Conservation (phyloP, 2,113 vertebrate species). For the Sula dactylatra region DNA sequence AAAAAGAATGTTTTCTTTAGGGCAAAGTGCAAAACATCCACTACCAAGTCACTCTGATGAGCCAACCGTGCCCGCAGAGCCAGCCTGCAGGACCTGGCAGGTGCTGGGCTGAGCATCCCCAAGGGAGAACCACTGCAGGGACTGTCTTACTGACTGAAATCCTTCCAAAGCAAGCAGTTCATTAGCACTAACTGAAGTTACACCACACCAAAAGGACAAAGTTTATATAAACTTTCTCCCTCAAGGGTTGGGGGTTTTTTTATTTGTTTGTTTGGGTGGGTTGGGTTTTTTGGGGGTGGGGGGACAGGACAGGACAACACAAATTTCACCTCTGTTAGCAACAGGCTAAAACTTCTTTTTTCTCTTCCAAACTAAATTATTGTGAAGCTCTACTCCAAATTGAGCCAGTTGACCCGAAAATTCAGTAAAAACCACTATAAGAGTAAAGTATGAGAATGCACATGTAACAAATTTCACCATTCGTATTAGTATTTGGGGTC, state of each 20-base stretch:
- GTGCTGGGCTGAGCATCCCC: neutral
- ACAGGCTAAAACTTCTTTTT: neutral
- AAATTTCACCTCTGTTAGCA: neutral
- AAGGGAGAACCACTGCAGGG: neutral
- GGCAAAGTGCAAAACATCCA: neutral
- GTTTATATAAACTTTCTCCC: neutral
- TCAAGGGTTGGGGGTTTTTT: neutral
- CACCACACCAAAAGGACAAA: neutral
- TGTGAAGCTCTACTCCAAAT: neutral
- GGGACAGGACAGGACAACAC: too few relatives aligned
- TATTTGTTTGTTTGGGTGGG: neutral
- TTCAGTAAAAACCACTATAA: fast-evolving
- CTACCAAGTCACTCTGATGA: neutral
- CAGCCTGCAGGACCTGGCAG: too few relatives aligned
- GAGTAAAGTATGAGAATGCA: neutral
- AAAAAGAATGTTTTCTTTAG: neutral
- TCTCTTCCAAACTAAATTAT: neutral
- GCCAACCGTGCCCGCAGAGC: fast-evolving
- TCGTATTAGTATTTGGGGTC: neutral
- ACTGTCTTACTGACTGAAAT: neutral
- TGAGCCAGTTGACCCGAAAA: neutral
- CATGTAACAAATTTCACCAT: fast-evolving
- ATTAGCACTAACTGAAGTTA: neutral
- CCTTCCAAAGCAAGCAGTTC: neutral
- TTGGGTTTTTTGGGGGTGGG: too few relatives aligned